phyloP scores from a whole-genome alignment of 2,113 vertebrate genomes.

The Cyanoderma ruficeps region DNA sequence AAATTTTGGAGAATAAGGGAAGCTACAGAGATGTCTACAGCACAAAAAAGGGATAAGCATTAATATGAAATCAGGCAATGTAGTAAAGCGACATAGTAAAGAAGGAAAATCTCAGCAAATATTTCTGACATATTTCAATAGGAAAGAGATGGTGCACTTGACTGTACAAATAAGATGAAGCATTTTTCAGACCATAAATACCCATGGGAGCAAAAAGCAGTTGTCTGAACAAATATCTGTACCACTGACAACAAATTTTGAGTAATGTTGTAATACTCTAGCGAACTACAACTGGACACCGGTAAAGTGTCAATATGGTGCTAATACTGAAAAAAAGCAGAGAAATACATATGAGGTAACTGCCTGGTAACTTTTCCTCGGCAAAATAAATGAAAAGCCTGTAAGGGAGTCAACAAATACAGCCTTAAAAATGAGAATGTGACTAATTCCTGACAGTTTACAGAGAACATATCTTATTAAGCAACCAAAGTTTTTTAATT shows the following conservation, averaged over 20 bases:
- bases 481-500: not conserved
- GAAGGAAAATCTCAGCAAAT: not conserved
- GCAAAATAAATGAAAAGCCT: not conserved
- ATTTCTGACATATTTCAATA: not conserved
- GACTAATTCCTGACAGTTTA: not conserved
- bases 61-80: not conserved
- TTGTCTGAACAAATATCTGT: not conserved
- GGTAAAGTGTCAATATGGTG: not conserved
- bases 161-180: not conserved
- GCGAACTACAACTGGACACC: not conserved
- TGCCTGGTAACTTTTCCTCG: not conserved
- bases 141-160: not conserved
- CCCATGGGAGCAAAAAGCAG: not conserved
- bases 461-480: not conserved
- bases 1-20: not conserved
- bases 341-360: not conserved
- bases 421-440: not conserved
- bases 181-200: not conserved
- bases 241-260: not conserved
- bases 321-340: not conserved
- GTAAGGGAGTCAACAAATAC: not conserved
- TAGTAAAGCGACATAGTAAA: no score
- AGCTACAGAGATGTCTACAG: not conserved
- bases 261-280: not conserved
- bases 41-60: not conserved